These are phyloP conservation scores for Pedetes capensis DNA, from an alignment of 2,113 vertebrate species.

Conservation along the genomic window DNA sequence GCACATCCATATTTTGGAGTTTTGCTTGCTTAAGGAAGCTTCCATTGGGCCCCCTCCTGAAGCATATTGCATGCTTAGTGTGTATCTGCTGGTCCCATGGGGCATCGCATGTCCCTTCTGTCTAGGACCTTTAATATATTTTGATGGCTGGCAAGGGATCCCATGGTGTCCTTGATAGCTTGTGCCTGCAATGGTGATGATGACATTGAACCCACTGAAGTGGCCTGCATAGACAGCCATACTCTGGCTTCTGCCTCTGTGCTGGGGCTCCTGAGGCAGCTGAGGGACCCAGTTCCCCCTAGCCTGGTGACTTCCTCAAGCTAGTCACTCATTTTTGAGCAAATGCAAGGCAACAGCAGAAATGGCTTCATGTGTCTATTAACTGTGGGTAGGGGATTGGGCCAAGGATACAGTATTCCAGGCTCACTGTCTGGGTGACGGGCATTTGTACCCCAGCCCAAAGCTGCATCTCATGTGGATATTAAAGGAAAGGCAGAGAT, in stretches of 20 bases:
- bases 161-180: neutral
- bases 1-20: neutral
- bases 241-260: neutral
- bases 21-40: neutral
- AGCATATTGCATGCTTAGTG: neutral
- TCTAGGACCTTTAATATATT: neutral
- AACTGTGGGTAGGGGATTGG: neutral
- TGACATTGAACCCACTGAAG: neutral
- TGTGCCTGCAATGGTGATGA: neutral
- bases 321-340: neutral
- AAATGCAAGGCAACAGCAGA: neutral
- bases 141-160: neutral
- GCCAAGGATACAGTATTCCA: neutral
- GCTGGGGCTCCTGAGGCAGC: neutral
- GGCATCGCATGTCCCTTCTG: neutral
- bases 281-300: neutral
- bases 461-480: neutral
- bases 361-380: neutral
- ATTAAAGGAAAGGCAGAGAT: neutral
- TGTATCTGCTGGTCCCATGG: neutral
- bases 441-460: neutral
- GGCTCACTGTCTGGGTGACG: neutral
- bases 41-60: neutral
- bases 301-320: neutral
- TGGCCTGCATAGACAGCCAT: no score